phyloP scores from a whole-genome alignment of 2,113 vertebrate species.

The Poecilia latipinna region DNA sequence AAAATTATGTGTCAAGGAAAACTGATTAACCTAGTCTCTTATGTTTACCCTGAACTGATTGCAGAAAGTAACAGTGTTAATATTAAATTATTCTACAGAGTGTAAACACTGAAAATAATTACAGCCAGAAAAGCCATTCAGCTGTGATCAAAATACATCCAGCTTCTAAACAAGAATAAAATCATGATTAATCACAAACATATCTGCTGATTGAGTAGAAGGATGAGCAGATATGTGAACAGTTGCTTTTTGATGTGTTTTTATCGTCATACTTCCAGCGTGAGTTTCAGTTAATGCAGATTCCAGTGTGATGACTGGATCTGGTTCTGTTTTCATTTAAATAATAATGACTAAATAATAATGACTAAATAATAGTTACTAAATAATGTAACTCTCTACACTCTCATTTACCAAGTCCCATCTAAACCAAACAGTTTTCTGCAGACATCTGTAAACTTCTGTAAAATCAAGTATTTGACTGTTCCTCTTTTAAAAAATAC shows the following conservation, averaged over 20 bases:
- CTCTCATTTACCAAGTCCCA: too few relatives aligned
- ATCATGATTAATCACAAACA: conserved; percentile 32
- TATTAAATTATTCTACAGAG: background rate
- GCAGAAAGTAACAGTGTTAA: conserved; percentile 22
- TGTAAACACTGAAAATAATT: conserved; percentile 5
- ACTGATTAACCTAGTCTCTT: conserved; percentile 6
- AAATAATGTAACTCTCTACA: too few relatives aligned
- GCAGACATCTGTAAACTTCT: too few relatives aligned
- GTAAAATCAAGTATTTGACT: too few relatives aligned
- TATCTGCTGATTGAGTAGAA: conserved; percentile 25
- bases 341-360: conserved; percentile 9
- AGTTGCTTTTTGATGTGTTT: conserved; percentile 28
- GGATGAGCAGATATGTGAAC: conserved; percentile 14
- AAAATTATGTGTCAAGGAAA: conserved; percentile 15
- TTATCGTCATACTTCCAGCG: conserved; percentile 32
- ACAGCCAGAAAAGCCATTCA: conserved; percentile 10
- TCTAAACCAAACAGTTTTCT: too few relatives aligned
- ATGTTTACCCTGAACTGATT: conserved; percentile 16
- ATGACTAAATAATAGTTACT: too few relatives aligned
- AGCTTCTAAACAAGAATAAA: conserved; percentile 28
- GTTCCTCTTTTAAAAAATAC: too few relatives aligned
- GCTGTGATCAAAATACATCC: conserved; percentile 4
- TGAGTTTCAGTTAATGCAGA: conserved; percentile 1
- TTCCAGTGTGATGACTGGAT: background rate
- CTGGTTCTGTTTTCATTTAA: background rate